A percentile compares a stretch with the other conserved stretches of the same genome.
Conservation (phyloP, 1,140 invertebrate genomes). For the Mycetomoellerius zeteki region DNA sequence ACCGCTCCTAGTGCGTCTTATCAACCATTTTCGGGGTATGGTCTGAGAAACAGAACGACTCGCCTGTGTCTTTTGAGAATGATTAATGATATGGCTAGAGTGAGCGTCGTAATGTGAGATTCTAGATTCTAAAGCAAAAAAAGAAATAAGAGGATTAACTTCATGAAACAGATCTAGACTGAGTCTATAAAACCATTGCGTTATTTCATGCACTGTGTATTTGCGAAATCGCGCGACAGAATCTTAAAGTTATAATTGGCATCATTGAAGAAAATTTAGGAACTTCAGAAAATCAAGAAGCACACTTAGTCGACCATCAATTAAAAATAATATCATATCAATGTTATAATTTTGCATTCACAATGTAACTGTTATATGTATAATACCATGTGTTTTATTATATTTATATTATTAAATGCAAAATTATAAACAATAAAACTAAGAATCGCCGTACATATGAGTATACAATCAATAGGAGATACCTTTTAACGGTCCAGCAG, state of each 20-base stretch:
- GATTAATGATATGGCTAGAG: constrained; percentile 51
- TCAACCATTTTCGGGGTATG: constrained; percentile 73
- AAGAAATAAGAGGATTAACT: not conserved
- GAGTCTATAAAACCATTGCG: not conserved
- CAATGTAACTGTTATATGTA: too few species aligned
- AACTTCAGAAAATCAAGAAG: not conserved
- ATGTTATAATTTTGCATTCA: too few species aligned
- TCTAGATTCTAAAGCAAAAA: not conserved
- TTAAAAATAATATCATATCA: too few species aligned
- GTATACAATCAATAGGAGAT: too few species aligned
- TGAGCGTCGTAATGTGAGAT: constrained; percentile 34
- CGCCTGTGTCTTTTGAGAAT: constrained; percentile 67
- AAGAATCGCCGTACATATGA: too few species aligned
- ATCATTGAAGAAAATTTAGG: not conserved
- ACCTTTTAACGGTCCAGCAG: too few species aligned
- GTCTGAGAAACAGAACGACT: constrained; percentile 36
- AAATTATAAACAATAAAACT: too few species aligned
- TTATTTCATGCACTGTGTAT: not conserved
- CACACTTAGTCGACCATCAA: not conserved
- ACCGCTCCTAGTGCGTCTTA: constrained; percentile 81
- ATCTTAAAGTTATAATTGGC: not conserved
- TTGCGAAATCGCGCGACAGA: not conserved
- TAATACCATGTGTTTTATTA: too few species aligned
- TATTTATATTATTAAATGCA: too few species aligned
- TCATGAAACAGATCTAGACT: not conserved